Conservation (phyloP, 2,888 invertebrate species). For the Patella depressa region DNA sequence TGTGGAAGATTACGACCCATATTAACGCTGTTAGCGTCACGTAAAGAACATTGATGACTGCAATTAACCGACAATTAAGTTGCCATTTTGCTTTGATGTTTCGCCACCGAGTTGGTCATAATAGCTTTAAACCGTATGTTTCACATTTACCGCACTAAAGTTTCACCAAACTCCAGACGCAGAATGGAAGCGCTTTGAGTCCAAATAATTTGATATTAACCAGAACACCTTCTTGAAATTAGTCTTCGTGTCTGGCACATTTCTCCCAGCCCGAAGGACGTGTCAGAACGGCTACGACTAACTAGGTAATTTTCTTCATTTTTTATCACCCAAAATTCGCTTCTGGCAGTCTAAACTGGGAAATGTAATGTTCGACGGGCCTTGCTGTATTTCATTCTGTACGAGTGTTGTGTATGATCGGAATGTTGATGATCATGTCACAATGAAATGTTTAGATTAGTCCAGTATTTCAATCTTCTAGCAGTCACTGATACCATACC, state of each 20-base stretch:
- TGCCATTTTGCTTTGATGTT: slow-evolving; percentile 4
- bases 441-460: slow-evolving; percentile 11
- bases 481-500: no score
- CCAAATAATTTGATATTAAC: not conserved
- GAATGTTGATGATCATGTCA: slow-evolving; percentile 9
- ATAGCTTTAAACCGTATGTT: slow-evolving; percentile 3
- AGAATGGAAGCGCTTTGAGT: slow-evolving; percentile 4
- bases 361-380: not conserved
- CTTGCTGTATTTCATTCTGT: not conserved
- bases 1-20: not conserved
- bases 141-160: slow-evolving; percentile 6
- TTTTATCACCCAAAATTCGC: slow-evolving; percentile 1
- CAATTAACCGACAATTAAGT: slow-evolving; percentile 10
- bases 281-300: not conserved
- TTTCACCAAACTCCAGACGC: not conserved
- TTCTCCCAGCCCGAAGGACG: slow-evolving; percentile 10
- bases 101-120: not conserved
- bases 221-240: not conserved
- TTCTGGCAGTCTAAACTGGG: slow-evolving; percentile 3
- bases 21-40: slow-evolving; percentile 10
- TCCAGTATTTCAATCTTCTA: not conserved
- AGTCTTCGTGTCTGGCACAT: not conserved
- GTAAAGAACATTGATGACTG: slow-evolving; percentile 10
- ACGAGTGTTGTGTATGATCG: slow-evolving; percentile 2
- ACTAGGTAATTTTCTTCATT: slow-evolving; percentile 4